Evolutionary conservation across 2,113 vertebrate genomes (phyloP), one percentile per base, ranked within the genome.

Genomic region (Leptosomus discolor): DNA sequence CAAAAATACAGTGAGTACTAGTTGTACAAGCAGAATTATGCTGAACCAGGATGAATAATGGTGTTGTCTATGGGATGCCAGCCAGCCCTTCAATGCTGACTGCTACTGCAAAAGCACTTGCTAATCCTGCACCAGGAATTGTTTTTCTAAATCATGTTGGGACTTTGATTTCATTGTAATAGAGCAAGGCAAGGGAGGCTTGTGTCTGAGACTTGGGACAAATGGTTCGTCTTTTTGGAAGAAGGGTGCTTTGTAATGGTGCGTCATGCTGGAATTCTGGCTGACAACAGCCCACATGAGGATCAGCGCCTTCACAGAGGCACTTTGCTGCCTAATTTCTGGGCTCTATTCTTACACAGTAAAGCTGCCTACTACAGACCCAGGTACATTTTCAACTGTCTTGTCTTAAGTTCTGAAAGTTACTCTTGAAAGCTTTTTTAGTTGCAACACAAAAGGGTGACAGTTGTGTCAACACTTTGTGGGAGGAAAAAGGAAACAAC

Each of bases 81-180:
- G 94, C 80, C 93, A 90, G 63, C 36, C 53, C 11, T 80, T 92
- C 61, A 91, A 53, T 94, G 45, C 70, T 79, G 50, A 50, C 60
- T 85, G 82, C 81, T 94, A 43, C 91, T 92, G 82, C 61, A 94
- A 94, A 96, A 94, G 34, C 26, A 0, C 69, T 91, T 36, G 56
- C 54, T 97, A 97, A 97, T 97, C 96, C 94, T 69, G 41, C 24
- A 37, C 45, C 51, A 74, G 80, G 88, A 96, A 96, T 94, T 97
- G 96, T 96, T 97, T 98, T 97, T 90, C 71, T 95, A 93, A 97
- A 96, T 92, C 90, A 88, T 1, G 6, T 90, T 64, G 70, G 70
- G 67, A 93, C 87, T 96, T 96, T 67, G 89, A 85, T 94, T 97
- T 89, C 69, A 83, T 95, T 96, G 90, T 95, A 58, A 20, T 51